phyloP scores from a whole-genome alignment of 2,797 vertebrate genomes.

The Tiaroga cobitis region DNA sequence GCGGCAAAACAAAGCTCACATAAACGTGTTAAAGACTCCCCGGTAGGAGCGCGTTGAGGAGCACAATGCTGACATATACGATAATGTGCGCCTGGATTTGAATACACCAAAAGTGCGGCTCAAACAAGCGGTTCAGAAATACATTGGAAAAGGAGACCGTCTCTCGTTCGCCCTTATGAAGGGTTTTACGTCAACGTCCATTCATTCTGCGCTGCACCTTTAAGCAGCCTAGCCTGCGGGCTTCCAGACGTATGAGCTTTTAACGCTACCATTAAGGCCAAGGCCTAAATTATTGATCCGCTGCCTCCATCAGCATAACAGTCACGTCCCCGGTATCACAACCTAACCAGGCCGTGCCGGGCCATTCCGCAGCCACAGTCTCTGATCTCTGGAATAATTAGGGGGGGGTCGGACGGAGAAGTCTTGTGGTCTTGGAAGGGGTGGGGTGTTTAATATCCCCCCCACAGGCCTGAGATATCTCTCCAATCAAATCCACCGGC shows the following conservation, averaged over 20 bases:
- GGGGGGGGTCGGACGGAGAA: slow-evolving; percentile 62
- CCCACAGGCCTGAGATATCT: slow-evolving; percentile 76
- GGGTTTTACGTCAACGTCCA: slow-evolving; percentile 36
- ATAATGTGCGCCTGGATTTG: slow-evolving; percentile 39
- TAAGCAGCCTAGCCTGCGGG: slow-evolving; percentile 79
- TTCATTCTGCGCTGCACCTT: slow-evolving; percentile 54
- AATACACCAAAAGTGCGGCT: slow-evolving; percentile 1
- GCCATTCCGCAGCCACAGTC: slow-evolving; percentile 65
- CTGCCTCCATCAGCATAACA: slow-evolving; percentile 95
- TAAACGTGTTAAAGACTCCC: slow-evolving; percentile 51
- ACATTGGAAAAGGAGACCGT: slow-evolving; percentile 1
- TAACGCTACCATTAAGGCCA: slow-evolving; percentile 94
- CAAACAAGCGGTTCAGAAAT: slow-evolving; percentile 33
- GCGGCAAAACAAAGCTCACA: slow-evolving; percentile 57
- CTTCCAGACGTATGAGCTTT: slow-evolving; percentile 91
- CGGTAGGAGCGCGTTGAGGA: slow-evolving; percentile 45
- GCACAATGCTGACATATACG: slow-evolving; percentile 48
- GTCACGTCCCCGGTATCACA: slow-evolving; percentile 94
- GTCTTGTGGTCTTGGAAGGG: slow-evolving; percentile 14
- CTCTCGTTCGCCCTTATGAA: slow-evolving; percentile 10
- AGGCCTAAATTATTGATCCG: slow-evolving; percentile 99
- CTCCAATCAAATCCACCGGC: slow-evolving; percentile 83
- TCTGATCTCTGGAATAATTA: slow-evolving; percentile 87
- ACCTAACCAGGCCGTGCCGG: slow-evolving; percentile 89
- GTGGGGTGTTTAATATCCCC: slow-evolving; percentile 44